Evolutionary conservation across 2,113 vertebrate species (phyloP).

Genomic region (Eira barbara): DNA sequence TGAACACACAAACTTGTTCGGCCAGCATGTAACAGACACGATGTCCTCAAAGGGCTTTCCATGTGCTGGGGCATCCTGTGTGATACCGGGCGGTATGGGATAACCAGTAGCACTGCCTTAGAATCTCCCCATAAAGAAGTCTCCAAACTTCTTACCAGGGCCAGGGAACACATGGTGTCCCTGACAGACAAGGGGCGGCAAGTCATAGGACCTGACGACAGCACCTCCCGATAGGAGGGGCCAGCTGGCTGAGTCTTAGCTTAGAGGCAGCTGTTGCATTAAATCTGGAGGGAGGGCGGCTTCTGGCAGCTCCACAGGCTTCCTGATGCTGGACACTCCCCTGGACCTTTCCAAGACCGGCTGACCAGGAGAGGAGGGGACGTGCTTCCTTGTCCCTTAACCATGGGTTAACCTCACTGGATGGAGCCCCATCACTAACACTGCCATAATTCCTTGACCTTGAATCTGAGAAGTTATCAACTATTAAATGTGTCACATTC

Average conservation of each 20-base stretch:
- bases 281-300: not conserved
- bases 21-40: not conserved
- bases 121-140: not conserved
- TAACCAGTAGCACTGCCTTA: not conserved
- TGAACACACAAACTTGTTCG: not conserved
- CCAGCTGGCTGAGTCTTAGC: not conserved
- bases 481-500: not conserved
- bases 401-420: not conserved
- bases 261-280: conserved; percentile 13
- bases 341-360: not conserved
- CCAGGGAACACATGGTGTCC: not conserved
- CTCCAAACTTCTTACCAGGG: not conserved
- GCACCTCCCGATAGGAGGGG: not conserved
- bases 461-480: not conserved
- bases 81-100: not conserved
- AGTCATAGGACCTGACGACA: conserved; percentile 23
- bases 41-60: not conserved
- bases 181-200: not conserved
- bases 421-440: not conserved
- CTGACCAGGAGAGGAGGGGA: not conserved
- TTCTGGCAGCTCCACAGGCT: not conserved
- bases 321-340: not conserved
- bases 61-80: not conserved
- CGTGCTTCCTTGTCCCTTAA: not conserved
- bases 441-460: not conserved